Base-by-base conservation (phyloP, 2,113 vertebrate genomes). In the Ahaetulla prasina region DNA sequence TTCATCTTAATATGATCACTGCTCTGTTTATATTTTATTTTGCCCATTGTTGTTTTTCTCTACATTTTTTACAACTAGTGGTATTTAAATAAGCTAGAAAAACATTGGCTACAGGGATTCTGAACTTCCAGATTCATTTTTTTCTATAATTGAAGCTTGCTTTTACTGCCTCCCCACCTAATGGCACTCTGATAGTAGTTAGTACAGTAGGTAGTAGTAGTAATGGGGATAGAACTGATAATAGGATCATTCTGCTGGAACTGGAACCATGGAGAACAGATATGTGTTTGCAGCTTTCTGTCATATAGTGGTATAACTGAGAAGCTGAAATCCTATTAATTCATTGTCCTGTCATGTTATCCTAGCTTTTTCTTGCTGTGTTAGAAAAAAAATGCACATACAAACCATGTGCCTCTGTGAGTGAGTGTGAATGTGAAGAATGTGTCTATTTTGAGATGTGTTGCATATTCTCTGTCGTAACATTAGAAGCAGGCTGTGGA, bases 361-460 rank as follows among this genome's bases (percentile, higher is more conserved):
- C 20, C 47, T 86, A 50, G 35, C 60, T 90, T 86, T 63, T 89
- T 35, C 85, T 88, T 43, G n/a, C 25, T 52, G 43, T 47, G 22
- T n/a, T 43, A 54, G 43, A 27, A 30, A 85, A 87, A 91, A 87
- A 49, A 87, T 87, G 43, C 49, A 57, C 86, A 63, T 30, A n/a
- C 39, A 52, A 50, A 27, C 53, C 52, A 22, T 84, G n/a, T 35
- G 27, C 10, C 3, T 35, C 5, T 80, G 89, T 52, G 54, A 43
- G 57, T 7, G 50, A n/a, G 23, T 50, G 11, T 23, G 20, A 55
- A 47, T 47, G 45, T 47, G 45, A 25, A 27, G 52, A 94, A 94
- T 93, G 94, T 86, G 60, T 95, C 96, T 97, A 97, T 97, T 97
- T 95, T 95, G 94, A 89, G 96, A 97, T 93, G 97, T 97, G 97